These are phyloP conservation scores for Lerema accius DNA, from an alignment of 1,140 invertebrate genomes.

Conservation along the genomic window DNA sequence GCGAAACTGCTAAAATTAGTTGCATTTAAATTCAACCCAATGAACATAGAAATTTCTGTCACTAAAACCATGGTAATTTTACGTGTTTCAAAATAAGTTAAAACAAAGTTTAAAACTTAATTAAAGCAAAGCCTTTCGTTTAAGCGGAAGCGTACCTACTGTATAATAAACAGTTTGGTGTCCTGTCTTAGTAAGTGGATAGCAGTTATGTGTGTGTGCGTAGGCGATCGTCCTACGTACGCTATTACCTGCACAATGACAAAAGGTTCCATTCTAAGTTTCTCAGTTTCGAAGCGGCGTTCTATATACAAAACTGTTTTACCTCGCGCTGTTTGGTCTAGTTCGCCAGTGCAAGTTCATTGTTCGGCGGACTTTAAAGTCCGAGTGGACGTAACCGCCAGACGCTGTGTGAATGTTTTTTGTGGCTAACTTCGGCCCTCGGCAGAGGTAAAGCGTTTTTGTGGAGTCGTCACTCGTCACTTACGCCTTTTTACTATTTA, in stretches of 20 bases:
- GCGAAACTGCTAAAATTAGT: no score
- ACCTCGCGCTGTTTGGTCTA: slow-evolving; percentile 73
- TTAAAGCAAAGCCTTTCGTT: neutral
- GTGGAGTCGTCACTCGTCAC: slow-evolving; percentile 53
- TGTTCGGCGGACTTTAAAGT: slow-evolving; percentile 55
- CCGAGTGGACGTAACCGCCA: slow-evolving; percentile 64
- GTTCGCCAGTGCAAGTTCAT: slow-evolving; percentile 78
- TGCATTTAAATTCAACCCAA: no score
- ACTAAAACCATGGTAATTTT: no score
- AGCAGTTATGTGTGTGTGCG: slow-evolving; percentile 36
- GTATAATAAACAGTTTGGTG: neutral
- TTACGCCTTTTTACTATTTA: slow-evolving; percentile 69
- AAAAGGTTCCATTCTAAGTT: slow-evolving; percentile 24
- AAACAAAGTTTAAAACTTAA: neutral
- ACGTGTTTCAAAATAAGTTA: no score
- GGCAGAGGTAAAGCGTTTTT: slow-evolving; percentile 62
- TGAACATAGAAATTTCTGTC: no score
- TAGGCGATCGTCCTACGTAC: slow-evolving; percentile 40
- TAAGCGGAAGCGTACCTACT: slow-evolving; percentile 12
- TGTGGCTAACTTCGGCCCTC: slow-evolving; percentile 57
- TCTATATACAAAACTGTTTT: slow-evolving; percentile 60
- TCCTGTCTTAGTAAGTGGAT: slow-evolving; percentile 33
- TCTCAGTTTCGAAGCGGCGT: slow-evolving; percentile 29
- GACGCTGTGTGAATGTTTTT: slow-evolving; percentile 58
- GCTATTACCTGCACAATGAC: slow-evolving; percentile 37